Evolutionary conservation across 2,888 invertebrate species (phyloP).

Genomic region (Lasioglossum oenotherae): DNA sequence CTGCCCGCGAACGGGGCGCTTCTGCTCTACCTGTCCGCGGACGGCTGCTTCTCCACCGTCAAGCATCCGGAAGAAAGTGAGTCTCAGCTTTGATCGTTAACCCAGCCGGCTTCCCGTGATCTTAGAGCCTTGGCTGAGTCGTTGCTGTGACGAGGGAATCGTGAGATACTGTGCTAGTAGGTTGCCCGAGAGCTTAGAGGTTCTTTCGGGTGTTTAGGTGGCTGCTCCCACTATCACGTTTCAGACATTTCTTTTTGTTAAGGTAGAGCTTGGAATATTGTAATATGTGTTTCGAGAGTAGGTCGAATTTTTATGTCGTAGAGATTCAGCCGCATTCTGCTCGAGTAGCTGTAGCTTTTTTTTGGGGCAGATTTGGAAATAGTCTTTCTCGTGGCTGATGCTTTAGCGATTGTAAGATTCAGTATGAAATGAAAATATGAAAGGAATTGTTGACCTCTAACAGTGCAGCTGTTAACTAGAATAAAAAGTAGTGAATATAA

Average conservation of each 20-base stretch:
- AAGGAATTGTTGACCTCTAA: not conserved
- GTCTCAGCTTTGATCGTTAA: conserved; percentile 75
- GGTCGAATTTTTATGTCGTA: not conserved
- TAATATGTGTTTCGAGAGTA: not conserved
- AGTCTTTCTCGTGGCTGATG: not conserved
- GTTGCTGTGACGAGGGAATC: conserved; percentile 15
- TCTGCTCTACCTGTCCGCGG: conserved; percentile 96
- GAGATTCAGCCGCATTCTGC: not conserved
- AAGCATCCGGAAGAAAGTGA: conserved; percentile 96
- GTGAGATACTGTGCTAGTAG: not conserved
- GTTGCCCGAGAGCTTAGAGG: not conserved
- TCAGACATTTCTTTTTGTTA: not conserved
- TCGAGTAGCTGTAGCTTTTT: not conserved
- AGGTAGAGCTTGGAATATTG: not conserved
- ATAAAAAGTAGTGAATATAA: not conserved
- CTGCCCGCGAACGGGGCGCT: conserved; percentile 96
- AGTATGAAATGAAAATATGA: not conserved
- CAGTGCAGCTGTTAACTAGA: not conserved
- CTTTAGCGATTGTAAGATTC: not conserved
- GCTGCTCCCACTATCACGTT: not conserved
- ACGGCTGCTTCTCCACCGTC: conserved; percentile 92
- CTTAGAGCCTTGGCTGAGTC: conserved; percentile 58
- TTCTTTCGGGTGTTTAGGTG: not conserved
- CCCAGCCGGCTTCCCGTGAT: conserved; percentile 24
- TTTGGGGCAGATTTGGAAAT: not conserved